A percentile compares a stretch with the other conserved stretches of the same genome.
phyloP scores from a whole-genome alignment of 1,140 invertebrate genomes.

The Drosophila pseudoananassae region DNA sequence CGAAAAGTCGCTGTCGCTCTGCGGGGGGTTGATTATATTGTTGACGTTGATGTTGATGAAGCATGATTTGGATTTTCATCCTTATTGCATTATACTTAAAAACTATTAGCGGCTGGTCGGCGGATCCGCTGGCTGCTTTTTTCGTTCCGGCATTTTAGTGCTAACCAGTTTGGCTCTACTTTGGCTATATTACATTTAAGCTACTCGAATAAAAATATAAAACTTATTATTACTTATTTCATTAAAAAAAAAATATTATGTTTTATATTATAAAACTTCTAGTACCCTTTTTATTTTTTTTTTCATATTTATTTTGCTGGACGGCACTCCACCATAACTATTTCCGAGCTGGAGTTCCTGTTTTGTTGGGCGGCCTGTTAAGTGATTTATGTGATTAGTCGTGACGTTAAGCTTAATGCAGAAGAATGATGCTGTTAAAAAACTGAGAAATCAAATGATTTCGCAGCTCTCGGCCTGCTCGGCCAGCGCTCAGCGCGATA shows the following conservation, averaged over 20 bases:
- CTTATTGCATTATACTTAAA: slow-evolving; percentile 83
- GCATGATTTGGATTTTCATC: slow-evolving; percentile 82
- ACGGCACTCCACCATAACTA: slow-evolving; percentile 25
- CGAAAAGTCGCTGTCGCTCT: slow-evolving; percentile 36
- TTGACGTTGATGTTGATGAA: slow-evolving; percentile 83
- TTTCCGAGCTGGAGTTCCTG: slow-evolving; percentile 29
- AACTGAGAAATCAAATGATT: slow-evolving; percentile 38
- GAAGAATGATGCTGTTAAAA: slow-evolving; percentile 42
- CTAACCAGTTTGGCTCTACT: neutral
- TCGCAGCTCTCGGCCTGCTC: slow-evolving; percentile 2
- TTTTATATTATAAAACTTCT: no score
- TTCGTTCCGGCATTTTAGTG: neutral
- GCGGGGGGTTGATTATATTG: slow-evolving; percentile 75
- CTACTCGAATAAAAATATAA: neutral
- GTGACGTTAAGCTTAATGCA: slow-evolving; percentile 32
- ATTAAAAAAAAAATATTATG: no score
- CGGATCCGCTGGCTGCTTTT: slow-evolving; percentile 7
- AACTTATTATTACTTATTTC: neutral
- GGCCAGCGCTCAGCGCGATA: slow-evolving; percentile 17
- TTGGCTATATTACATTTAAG: neutral
- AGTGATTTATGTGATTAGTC: slow-evolving; percentile 63
- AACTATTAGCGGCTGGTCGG: slow-evolving; percentile 70
- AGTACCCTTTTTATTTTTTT: no score
- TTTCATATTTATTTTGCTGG: slow-evolving; percentile 5
- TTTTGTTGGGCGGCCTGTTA: slow-evolving; percentile 43